Evolutionary conservation across 2,113 vertebrate species (phyloP).

Genomic region (Labeo rohita): DNA sequence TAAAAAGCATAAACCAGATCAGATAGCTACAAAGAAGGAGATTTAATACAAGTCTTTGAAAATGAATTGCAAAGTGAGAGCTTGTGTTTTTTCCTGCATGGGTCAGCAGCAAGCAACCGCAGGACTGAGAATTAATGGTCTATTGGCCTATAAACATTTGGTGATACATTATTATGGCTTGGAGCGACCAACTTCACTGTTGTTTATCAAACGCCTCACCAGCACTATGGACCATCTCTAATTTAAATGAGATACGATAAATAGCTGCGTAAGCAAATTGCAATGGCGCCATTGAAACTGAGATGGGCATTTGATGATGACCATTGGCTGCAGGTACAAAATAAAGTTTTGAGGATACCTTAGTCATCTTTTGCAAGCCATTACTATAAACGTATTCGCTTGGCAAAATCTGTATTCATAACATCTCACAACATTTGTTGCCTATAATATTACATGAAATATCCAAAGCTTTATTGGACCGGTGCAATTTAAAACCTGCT

Average conservation of each 20-base stretch:
- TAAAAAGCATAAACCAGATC: constrained; percentile 58
- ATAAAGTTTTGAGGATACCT: not conserved
- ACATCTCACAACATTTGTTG: not conserved
- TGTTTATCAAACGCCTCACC: constrained; percentile 68
- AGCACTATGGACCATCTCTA: constrained; percentile 62
- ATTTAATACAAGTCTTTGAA: constrained; percentile 60
- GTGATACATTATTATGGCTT: constrained; percentile 74
- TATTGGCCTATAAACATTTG: constrained; percentile 77
- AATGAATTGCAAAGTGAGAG: constrained; percentile 64
- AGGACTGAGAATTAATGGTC: constrained; percentile 73
- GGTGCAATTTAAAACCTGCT: constrained; percentile 6
- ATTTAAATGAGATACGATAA: constrained; percentile 70
- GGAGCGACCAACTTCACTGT: constrained; percentile 62
- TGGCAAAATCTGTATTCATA: not conserved
- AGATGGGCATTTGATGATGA: constrained; percentile 2
- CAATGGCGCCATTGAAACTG: not conserved
- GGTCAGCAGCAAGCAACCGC: constrained; percentile 76
- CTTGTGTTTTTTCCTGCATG: constrained; percentile 66
- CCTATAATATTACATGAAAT: not conserved
- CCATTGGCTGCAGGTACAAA: constrained; percentile 16
- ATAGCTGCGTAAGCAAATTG: constrained; percentile 64
- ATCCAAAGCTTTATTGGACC: not conserved
- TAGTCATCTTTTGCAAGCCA: not conserved
- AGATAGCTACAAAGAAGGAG: constrained; percentile 57
- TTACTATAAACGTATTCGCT: not conserved